A percentile compares a stretch with the other conserved stretches of the same genome.
phyloP scores from a whole-genome alignment of 2,888 invertebrate species.

The Tenthredo amoena region DNA sequence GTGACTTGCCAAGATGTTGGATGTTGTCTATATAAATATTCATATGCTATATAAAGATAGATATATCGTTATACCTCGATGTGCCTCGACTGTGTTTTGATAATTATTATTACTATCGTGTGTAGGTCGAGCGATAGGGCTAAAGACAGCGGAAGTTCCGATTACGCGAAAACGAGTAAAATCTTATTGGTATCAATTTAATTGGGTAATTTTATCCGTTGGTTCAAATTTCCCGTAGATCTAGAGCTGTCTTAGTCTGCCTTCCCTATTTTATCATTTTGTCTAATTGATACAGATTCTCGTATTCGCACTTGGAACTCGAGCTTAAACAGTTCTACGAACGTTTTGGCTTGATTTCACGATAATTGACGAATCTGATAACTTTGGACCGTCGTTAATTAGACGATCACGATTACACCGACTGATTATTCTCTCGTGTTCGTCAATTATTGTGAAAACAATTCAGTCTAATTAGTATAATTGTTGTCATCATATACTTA shows the following conservation, averaged over 20 bases:
- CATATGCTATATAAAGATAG: constrained; percentile 23
- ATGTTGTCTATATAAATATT: constrained; percentile 46
- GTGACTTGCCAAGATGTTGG: constrained; percentile 49
- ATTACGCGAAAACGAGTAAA: background rate
- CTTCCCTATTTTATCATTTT: background rate
- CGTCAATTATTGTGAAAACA: constrained; percentile 1
- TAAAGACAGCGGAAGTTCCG: background rate
- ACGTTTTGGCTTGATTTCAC: constrained; percentile 23
- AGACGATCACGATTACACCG: background rate
- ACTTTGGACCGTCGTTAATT: background rate
- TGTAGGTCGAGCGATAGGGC: constrained; percentile 3
- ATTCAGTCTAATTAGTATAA: background rate
- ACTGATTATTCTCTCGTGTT: background rate
- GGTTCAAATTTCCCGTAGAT: constrained; percentile 14
- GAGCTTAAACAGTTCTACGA: background rate
- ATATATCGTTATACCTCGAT: constrained; percentile 37
- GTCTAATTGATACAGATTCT: background rate
- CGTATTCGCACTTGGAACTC: constrained; percentile 3
- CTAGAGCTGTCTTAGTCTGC: constrained; percentile 22
- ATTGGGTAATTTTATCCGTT: constrained; percentile 33
- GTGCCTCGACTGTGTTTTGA: constrained; percentile 50
- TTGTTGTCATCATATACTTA: background rate
- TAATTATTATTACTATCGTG: constrained; percentile 34
- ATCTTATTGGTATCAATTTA: background rate
- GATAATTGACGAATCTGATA: constrained; percentile 21